Evolutionary conservation across 2,888 invertebrate species (phyloP).

Genomic region (Noctua fimbriata): DNA sequence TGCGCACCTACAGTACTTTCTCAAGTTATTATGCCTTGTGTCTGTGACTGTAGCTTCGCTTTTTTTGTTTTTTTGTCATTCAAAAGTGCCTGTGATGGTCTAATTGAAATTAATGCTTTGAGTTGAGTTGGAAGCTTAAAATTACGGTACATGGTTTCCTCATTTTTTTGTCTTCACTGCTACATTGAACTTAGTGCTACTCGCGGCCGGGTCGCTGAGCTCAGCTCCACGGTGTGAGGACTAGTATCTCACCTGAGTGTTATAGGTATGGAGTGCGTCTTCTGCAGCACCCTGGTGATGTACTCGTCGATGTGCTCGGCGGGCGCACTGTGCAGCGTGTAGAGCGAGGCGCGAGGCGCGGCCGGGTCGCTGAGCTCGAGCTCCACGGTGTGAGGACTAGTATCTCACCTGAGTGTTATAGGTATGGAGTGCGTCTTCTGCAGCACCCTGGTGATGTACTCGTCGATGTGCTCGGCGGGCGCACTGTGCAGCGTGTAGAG

Average conservation of each 20-base stretch:
- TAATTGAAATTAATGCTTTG: too few species aligned
- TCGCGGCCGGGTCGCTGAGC: not conserved
- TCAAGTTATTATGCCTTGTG: too few species aligned
- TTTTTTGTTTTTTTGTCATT: too few species aligned
- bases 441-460: slow-evolving; percentile 91
- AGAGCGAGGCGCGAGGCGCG: slow-evolving; percentile 94
- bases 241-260: slow-evolving; percentile 45
- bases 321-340: slow-evolving; percentile 90
- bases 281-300: slow-evolving; percentile 92
- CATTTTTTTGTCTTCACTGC: not conserved
- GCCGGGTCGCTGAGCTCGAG: slow-evolving; percentile 91
- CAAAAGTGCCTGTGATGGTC: too few species aligned
- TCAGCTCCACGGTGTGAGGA: slow-evolving; percentile 4
- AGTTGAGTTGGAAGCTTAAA: too few species aligned
- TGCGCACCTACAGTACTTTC: too few species aligned
- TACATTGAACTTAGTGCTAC: not conserved
- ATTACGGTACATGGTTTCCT: not conserved
- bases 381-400: not conserved
- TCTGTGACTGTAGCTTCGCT: too few species aligned
- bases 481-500: slow-evolving; percentile 92
- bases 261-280: slow-evolving; percentile 96
- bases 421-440: slow-evolving; percentile 98
- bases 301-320: slow-evolving; percentile 85
- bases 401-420: slow-evolving; percentile 68
- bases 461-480: slow-evolving; percentile 85